Conservation (phyloP, 2,113 vertebrate genomes). For the Eptesicus fuscus region DNA sequence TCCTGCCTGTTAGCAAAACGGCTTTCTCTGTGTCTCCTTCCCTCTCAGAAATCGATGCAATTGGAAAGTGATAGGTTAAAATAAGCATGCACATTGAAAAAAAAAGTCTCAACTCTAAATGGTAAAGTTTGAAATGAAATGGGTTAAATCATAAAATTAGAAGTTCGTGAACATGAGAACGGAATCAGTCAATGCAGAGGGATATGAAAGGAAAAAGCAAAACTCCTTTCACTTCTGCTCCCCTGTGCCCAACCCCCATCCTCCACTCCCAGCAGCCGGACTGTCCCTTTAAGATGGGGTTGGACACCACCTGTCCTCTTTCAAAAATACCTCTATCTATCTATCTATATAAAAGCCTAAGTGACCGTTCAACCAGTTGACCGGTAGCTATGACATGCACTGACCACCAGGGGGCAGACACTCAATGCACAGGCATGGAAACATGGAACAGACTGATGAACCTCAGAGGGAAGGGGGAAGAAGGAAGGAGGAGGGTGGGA, state of each 20-base stretch:
- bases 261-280: not conserved
- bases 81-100: not conserved
- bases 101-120: not conserved
- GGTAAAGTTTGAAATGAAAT: not conserved
- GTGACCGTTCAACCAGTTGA: too few species aligned
- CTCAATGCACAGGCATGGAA: too few species aligned
- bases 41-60: not conserved
- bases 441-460: too few species aligned
- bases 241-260: not conserved
- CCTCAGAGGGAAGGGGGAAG: too few species aligned
- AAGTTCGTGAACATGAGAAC: not conserved
- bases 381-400: too few species aligned
- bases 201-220: not conserved
- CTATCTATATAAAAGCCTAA: too few species aligned
- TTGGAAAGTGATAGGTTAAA: not conserved
- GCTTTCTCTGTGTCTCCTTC: not conserved
- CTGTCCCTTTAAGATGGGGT: not conserved
- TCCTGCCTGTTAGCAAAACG: not conserved
- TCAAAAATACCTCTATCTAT: not conserved
- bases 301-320: not conserved
- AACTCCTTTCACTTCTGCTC: not conserved
- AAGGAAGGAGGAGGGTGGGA: too few species aligned
- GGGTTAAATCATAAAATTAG: not conserved
- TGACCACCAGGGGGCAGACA: too few species aligned
- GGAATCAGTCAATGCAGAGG: not conserved